phyloP scores from a whole-genome alignment of 1,140 invertebrate genomes.

The Dendroctonus valens region DNA sequence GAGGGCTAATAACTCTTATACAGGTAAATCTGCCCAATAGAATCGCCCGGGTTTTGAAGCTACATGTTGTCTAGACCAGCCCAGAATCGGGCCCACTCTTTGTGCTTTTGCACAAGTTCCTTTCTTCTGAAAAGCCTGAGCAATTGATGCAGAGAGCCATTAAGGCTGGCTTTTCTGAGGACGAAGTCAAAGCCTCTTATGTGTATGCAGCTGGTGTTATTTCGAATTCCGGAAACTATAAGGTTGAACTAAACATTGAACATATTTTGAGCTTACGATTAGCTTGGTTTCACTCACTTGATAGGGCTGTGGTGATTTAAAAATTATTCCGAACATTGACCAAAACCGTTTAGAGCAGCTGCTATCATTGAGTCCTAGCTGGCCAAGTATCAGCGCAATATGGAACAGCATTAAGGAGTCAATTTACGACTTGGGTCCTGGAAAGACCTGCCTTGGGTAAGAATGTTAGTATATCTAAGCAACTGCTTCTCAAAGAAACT shows the following conservation, averaged over 20 bases:
- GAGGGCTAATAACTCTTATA: constrained; percentile 78
- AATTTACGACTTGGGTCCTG: constrained; percentile 44
- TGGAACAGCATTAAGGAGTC: constrained; percentile 51
- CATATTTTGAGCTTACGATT: too few relatives aligned
- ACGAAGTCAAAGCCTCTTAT: constrained; percentile 82
- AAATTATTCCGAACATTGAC: constrained; percentile 86
- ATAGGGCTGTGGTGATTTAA: constrained; percentile 84
- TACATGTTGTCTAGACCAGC: constrained; percentile 64
- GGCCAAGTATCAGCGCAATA: constrained; percentile 55
- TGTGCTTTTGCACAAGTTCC: constrained; percentile 78
- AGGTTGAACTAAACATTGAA: constrained; percentile 51
- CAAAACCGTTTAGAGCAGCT: constrained; percentile 72
- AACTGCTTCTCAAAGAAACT: neutral
- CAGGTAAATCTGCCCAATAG: constrained; percentile 60
- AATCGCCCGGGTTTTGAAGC: neutral
- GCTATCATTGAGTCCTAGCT: constrained; percentile 69
- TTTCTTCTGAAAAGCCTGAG: constrained; percentile 64
- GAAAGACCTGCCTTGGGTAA: constrained; percentile 44
- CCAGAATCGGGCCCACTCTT: constrained; percentile 88
- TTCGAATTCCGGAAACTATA: constrained; percentile 90
- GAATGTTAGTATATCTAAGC: neutral
- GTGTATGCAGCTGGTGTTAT: constrained; percentile 84
- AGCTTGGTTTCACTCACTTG: neutral
- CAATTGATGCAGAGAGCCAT: constrained; percentile 67
- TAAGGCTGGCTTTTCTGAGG: constrained; percentile 65